Percentiles rank a stretch among this genome's conserved stretches.
These are phyloP conservation scores for Sceloporus undulatus DNA, from an alignment of 2,113 vertebrate genomes.

Conservation along the genomic window DNA sequence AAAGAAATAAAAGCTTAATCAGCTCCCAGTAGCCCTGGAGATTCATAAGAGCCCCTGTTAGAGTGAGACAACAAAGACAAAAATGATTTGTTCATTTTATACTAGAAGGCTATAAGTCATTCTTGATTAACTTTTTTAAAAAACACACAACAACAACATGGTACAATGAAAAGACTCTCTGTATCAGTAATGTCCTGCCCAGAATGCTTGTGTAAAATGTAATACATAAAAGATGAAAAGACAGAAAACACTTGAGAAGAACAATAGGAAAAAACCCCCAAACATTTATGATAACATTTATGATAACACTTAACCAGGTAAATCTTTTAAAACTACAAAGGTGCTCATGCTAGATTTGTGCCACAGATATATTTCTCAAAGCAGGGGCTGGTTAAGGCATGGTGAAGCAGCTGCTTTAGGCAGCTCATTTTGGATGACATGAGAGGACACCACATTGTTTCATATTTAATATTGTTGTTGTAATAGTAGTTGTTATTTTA, in stretches of 20 bases:
- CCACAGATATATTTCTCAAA: background rate
- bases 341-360: background rate
- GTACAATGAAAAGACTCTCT: slow-evolving; percentile 27
- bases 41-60: slow-evolving; percentile 41
- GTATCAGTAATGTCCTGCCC: slow-evolving; percentile 8
- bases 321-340: slow-evolving; percentile 13
- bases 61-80: slow-evolving; percentile 35
- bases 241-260: slow-evolving; percentile 36
- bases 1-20: slow-evolving; percentile 69
- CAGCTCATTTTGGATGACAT: no score
- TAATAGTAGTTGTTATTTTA: no score
- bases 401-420: no score
- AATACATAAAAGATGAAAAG: background rate
- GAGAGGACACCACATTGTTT: no score
- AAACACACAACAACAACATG: slow-evolving; percentile 12
- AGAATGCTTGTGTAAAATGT: background rate
- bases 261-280: slow-evolving; percentile 54
- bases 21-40: slow-evolving; percentile 47
- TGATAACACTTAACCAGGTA: background rate
- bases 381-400: no score
- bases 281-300: slow-evolving; percentile 53
- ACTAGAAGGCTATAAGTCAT: slow-evolving; percentile 34
- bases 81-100: slow-evolving; percentile 47
- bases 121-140: slow-evolving; percentile 32
- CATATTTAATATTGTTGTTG: no score